phyloP scores from a whole-genome alignment of 2,888 invertebrate species.

The Melitaea athalia region DNA sequence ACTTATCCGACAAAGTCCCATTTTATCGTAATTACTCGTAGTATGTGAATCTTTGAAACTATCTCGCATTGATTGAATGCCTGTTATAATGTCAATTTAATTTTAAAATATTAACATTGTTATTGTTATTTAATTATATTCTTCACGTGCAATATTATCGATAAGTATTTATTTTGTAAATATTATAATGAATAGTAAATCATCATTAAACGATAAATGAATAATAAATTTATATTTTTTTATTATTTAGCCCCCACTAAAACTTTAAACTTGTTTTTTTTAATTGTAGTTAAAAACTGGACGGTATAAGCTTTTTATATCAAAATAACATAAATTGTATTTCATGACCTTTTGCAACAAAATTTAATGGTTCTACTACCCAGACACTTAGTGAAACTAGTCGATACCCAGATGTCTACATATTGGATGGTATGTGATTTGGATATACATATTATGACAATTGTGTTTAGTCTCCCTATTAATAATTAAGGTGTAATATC shows the following conservation, averaged over 20 bases:
- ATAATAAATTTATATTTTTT: constrained; percentile 11
- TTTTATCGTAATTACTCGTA: constrained; percentile 33
- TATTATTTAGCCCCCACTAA: constrained; percentile 6
- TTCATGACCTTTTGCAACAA: too few species aligned
- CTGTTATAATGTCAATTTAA: constrained; percentile 51
- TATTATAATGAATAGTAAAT: constrained; percentile 56
- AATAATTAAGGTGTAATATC: too few species aligned
- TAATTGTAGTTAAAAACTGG: neutral
- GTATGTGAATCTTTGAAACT: constrained; percentile 35
- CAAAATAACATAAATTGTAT: too few species aligned
- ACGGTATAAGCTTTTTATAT: neutral
- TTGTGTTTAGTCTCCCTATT: too few species aligned
- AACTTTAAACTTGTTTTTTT: neutral
- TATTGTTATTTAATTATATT: constrained; percentile 67
- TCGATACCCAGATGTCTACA: too few species aligned
- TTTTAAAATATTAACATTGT: constrained; percentile 56
- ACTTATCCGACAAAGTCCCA: constrained; percentile 39
- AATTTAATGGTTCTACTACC: too few species aligned
- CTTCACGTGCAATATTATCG: constrained; percentile 76
- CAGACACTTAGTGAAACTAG: too few species aligned
- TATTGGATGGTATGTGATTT: too few species aligned
- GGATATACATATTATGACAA: too few species aligned
- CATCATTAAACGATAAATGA: constrained; percentile 40
- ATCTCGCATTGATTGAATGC: constrained; percentile 40
- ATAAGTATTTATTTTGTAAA: constrained; percentile 77